Evolutionary conservation across 2,797 vertebrate species (phyloP).

Genomic region (Naso thynnoides): DNA sequence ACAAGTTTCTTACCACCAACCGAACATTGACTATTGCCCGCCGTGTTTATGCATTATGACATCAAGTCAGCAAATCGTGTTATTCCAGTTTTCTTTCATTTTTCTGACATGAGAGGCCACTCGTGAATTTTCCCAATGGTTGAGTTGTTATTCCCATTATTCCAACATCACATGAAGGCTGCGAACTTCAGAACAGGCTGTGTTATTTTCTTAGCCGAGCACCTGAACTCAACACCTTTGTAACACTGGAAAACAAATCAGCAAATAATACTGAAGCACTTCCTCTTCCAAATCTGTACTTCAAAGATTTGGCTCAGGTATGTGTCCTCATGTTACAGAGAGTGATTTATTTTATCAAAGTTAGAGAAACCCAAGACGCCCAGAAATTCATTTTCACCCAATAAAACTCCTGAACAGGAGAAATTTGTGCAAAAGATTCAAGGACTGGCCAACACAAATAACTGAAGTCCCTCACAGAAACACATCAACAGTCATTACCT

Average conservation of each 20-base stretch:
- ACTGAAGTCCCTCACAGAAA: not conserved
- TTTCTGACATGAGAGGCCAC: too few relatives aligned
- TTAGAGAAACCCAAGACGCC: not conserved
- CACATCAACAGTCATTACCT: not conserved
- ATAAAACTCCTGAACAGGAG: not conserved
- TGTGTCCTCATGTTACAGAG: not conserved
- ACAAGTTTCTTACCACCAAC: too few relatives aligned
- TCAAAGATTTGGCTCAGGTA: not conserved
- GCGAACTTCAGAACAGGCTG: not conserved
- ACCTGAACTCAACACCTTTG: not conserved
- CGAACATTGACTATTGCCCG: too few relatives aligned
- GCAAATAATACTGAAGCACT: not conserved
- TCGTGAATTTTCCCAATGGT: too few relatives aligned
- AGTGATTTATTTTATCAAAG: not conserved
- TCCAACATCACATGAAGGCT: too few relatives aligned
- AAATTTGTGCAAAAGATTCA: not conserved
- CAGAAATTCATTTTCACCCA: not conserved
- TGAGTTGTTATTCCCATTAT: too few relatives aligned
- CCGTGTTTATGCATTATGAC: too few relatives aligned
- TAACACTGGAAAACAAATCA: slow-evolving; percentile 5
- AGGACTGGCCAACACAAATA: not conserved
- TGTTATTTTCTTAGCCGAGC: not conserved
- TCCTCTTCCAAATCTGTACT: too few relatives aligned
- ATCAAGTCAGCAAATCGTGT: too few relatives aligned
- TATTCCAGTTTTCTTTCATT: too few relatives aligned